These are phyloP conservation scores for Allacma fusca DNA, from an alignment of 2,888 invertebrate genomes.

Conservation along the genomic window DNA sequence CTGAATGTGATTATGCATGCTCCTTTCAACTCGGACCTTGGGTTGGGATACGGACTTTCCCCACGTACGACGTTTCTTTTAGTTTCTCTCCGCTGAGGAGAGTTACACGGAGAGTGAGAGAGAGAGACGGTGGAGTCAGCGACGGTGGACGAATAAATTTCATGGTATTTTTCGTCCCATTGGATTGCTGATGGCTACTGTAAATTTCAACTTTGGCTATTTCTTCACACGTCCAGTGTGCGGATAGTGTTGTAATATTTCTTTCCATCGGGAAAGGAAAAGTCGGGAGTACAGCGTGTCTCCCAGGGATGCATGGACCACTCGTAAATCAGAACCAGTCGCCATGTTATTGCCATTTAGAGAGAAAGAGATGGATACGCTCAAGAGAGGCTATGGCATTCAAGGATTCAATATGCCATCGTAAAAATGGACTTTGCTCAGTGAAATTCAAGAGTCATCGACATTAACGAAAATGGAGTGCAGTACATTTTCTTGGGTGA, in stretches of 20 bases:
- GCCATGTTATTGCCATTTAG: conserved; percentile 62
- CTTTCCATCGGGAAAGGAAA: conserved; percentile 33
- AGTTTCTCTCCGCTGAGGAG: neutral
- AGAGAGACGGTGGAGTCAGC: conserved; percentile 23
- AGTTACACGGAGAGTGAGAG: neutral
- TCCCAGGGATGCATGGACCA: conserved; percentile 55
- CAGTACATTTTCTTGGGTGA: conserved; percentile 60
- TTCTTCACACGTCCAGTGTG: conserved; percentile 50
- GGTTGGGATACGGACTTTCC: neutral
- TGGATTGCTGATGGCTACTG: conserved; percentile 48
- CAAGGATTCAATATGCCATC: conserved; percentile 63
- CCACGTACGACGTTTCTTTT: neutral
- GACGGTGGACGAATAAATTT: conserved; percentile 54
- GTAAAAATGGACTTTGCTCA: conserved; percentile 63
- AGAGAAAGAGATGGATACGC: conserved; percentile 62
- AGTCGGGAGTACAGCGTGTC: conserved; percentile 46
- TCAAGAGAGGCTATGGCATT: conserved; percentile 61
- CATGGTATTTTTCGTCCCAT: conserved; percentile 45
- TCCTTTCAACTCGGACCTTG: conserved; percentile 14
- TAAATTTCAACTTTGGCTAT: conserved; percentile 61
- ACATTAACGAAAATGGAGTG: conserved; percentile 63
- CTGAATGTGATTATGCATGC: conserved; percentile 33
- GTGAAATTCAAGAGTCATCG: conserved; percentile 63
- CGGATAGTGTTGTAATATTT: conserved; percentile 56
- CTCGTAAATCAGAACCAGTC: conserved; percentile 62